phyloP scores from a whole-genome alignment of 2,888 invertebrate species.

The Nomada fucata region DNA sequence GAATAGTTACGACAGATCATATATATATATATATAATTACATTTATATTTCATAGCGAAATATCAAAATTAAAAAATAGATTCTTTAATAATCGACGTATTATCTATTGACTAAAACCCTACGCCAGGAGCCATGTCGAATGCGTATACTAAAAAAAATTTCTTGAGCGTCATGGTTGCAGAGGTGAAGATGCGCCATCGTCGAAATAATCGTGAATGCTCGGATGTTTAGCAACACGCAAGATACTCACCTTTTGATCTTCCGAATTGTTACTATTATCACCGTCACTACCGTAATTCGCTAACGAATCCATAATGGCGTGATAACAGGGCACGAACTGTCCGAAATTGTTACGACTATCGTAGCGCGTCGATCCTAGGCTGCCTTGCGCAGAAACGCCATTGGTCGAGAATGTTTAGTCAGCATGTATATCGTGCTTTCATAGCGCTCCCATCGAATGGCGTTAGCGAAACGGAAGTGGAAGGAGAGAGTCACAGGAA shows the following conservation, averaged over 20 bases:
- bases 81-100: background rate
- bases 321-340: conserved; percentile 53
- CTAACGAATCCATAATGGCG: conserved; percentile 89
- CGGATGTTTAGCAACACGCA: too few species aligned
- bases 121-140: conserved; percentile 58
- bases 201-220: background rate
- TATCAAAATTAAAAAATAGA: background rate
- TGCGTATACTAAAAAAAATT: conserved; percentile 41
- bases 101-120: background rate
- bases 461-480: conserved; percentile 53
- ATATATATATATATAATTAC: background rate
- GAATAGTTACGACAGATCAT: background rate
- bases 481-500: conserved; percentile 40
- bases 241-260: conserved; percentile 77
- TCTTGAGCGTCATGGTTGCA: conserved; percentile 45
- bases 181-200: background rate
- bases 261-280: conserved; percentile 85
- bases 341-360: conserved; percentile 51
- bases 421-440: conserved; percentile 31
- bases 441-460: conserved; percentile 45
- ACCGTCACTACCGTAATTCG: conserved; percentile 92
- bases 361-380: conserved; percentile 58
- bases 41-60: background rate
- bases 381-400: conserved; percentile 59
- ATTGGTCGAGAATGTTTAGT: conserved; percentile 54